Conservation (phyloP, 2,888 invertebrate species). For the Agapostemon virescens region DNA sequence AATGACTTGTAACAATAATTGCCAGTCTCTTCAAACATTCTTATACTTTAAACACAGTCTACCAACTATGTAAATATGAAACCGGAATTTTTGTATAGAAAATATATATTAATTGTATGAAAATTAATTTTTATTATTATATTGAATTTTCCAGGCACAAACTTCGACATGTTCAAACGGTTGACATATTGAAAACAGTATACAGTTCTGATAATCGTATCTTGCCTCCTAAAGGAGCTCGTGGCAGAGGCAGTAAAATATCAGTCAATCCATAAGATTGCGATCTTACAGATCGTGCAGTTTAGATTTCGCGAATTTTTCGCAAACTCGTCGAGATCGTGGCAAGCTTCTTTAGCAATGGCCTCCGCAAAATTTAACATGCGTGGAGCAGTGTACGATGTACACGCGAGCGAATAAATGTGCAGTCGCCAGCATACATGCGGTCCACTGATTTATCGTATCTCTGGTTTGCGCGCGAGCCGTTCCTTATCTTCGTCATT, state of each 20-base stretch:
- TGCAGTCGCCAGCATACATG: conserved; percentile 42
- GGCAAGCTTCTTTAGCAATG: conserved; percentile 48
- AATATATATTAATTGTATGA: too few relatives aligned
- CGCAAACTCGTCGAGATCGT: conserved; percentile 19
- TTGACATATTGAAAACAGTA: not conserved
- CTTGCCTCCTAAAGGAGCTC: not conserved
- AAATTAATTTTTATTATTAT: too few relatives aligned
- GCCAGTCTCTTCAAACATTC: too few relatives aligned
- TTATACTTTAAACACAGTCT: too few relatives aligned
- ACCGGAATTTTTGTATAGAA: too few relatives aligned
- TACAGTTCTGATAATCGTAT: not conserved
- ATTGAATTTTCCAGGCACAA: too few relatives aligned
- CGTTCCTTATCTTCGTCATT: conserved; percentile 58
- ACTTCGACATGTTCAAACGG: too few relatives aligned
- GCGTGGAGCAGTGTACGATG: conserved; percentile 42
- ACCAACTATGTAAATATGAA: too few relatives aligned
- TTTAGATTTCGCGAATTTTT: conserved; percentile 20
- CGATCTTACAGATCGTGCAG: not conserved
- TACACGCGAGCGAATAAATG: conserved; percentile 44
- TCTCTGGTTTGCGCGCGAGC: conserved; percentile 42
- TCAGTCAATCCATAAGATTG: not conserved
- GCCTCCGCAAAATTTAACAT: conserved; percentile 49
- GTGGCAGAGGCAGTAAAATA: not conserved
- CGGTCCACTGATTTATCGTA: conserved; percentile 62
- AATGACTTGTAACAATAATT: too few relatives aligned